These are phyloP conservation scores for Poliocrania exsul DNA, from an alignment of 2,797 vertebrate species.

Conservation along the genomic window DNA sequence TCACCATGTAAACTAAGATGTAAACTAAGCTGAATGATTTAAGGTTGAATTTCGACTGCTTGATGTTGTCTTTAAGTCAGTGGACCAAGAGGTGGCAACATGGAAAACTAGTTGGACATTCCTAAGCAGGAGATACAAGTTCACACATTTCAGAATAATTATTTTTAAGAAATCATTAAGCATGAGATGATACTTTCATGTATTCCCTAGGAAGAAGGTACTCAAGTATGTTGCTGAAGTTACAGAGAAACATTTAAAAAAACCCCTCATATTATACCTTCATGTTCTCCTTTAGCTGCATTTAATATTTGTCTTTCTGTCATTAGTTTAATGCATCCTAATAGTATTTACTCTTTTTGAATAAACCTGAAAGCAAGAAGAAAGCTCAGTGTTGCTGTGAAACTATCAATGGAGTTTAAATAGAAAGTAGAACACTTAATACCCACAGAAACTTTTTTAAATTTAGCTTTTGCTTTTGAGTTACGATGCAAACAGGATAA, in stretches of 20 bases:
- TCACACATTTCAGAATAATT: not conserved
- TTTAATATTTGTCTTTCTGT: not conserved
- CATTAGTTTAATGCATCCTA: not conserved
- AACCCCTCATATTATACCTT: not conserved
- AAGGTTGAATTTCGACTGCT: not conserved
- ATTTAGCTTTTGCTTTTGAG: constrained; percentile 46
- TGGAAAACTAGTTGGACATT: not conserved
- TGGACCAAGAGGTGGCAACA: not conserved
- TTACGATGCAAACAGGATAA: constrained; percentile 51
- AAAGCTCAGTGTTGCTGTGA: not conserved
- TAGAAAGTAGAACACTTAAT: not conserved
- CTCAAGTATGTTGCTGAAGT: not conserved
- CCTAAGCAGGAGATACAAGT: not conserved
- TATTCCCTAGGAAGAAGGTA: not conserved
- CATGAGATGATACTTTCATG: not conserved
- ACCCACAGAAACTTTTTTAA: constrained; percentile 20
- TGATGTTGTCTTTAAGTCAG: not conserved
- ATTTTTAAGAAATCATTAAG: not conserved
- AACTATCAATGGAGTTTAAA: not conserved
- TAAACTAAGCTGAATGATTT: not conserved
- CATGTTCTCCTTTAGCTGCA: not conserved
- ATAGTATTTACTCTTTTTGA: not conserved
- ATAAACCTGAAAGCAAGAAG: not conserved
- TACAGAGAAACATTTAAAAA: not conserved
- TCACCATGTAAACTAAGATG: not conserved